Evolutionary conservation across 2,113 vertebrate genomes (phyloP), one percentile per base, ranked within the genome.

Genomic region (Eublepharis macularius): DNA sequence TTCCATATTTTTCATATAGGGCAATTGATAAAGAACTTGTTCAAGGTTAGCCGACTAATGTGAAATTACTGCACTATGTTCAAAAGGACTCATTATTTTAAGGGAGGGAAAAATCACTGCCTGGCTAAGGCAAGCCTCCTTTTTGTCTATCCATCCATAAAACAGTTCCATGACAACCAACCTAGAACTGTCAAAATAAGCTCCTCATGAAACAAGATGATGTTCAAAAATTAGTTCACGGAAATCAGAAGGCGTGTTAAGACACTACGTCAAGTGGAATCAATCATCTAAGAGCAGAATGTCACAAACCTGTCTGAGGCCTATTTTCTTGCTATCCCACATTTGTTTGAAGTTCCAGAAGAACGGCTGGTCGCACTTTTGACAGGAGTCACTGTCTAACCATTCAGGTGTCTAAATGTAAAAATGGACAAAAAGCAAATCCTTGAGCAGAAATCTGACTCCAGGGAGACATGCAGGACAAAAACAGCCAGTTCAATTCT

Each of bases 331-430:
- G 90, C 96, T 98, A 97, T 99, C 98, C 98, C 98, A 99, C 99
- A 99, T 99, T 92, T 99, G 99, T 94, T 99, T 99, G 96, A 99
- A 99, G 95, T 99, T 99, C 99, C 99, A 99, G 96, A 99, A 99
- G 94, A 99, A 99, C 66, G 99, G 99, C 94, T 99, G 98, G 86
- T 99, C 97, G 92, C 99, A 99, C 93, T 98, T 99, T 92, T 99
- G 99, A 95, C 99, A 99, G 65, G 98, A 99, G 90, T 99, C 99
- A 36, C 99, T 99, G 94, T 99, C 99, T 88, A 99, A 84, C 99
- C 99, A 99, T 72, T 99, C 98, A 0, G 99, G 99, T 13, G 99
- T 99, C 98, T 99, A 95, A 94, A 92, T 29, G 94, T 17, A 91
- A 75, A 6, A 49, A 24, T 54, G 80, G 81, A 72, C 41, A 24